Conservation (phyloP, 2,113 vertebrate species). For the Nestor notabilis region DNA sequence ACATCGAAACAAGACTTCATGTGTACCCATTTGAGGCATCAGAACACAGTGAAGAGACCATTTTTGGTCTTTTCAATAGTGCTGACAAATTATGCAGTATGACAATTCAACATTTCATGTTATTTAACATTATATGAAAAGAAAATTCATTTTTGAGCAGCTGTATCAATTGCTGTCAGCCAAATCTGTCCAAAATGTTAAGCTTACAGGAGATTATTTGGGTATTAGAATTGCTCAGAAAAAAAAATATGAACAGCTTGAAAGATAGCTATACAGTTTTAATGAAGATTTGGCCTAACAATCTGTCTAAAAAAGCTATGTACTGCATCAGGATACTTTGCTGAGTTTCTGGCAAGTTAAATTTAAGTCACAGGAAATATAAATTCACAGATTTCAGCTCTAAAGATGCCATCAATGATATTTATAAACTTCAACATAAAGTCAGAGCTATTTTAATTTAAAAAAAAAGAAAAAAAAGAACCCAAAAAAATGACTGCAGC, state of each 20-base stretch:
- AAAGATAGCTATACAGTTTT: neutral
- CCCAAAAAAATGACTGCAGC: neutral
- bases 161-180: neutral
- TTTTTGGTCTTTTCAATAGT: neutral
- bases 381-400: neutral
- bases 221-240: neutral
- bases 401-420: neutral
- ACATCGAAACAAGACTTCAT: neutral
- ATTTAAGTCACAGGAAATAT: neutral
- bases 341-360: neutral
- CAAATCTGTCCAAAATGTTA: neutral
- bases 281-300: slow-evolving; percentile 3
- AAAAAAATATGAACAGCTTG: slow-evolving; percentile 12
- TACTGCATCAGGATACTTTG: neutral
- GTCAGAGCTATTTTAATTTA: neutral
- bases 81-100: neutral
- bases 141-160: neutral
- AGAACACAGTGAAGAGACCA: neutral
- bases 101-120: neutral
- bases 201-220: neutral
- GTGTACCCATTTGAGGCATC: neutral
- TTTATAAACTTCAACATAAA: neutral
- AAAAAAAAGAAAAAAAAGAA: neutral
- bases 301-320: neutral
- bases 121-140: neutral